Percentiles rank a stretch among this genome's conserved stretches.
phyloP scores from a whole-genome alignment of 2,888 invertebrate genomes.

The Horisme vitalbata region DNA sequence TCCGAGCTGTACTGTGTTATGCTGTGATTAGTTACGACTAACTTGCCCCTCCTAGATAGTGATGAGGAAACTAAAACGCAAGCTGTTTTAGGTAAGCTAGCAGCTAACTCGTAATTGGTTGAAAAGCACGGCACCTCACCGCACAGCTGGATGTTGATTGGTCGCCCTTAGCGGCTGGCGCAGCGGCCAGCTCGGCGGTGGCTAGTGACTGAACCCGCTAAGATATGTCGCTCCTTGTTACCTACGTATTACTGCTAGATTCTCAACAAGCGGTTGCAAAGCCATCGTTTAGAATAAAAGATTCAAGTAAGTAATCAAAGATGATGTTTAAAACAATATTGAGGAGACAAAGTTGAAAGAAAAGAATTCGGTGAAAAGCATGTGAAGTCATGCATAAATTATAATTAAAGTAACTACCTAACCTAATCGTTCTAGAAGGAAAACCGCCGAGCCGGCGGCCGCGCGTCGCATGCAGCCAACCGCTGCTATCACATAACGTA shows the following conservation, averaged over 20 bases:
- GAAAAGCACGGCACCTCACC: too few species aligned
- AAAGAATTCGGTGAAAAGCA: constrained; percentile 48
- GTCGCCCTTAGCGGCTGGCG: constrained; percentile 31
- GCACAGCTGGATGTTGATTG: too few species aligned
- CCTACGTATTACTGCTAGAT: constrained; percentile 53
- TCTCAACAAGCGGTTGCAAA: constrained; percentile 56
- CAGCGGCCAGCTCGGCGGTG: constrained; percentile 61
- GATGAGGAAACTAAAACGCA: too few species aligned
- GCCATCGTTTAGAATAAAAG: constrained; percentile 44
- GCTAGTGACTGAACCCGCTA: constrained; percentile 48
- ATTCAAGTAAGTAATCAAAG: constrained; percentile 41
- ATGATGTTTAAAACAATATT: too few species aligned
- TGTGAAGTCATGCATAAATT: constrained; percentile 54
- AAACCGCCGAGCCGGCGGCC: constrained; percentile 55
- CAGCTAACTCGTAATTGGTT: too few species aligned
- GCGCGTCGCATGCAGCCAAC: constrained; percentile 51
- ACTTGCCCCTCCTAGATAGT: too few species aligned
- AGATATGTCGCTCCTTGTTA: constrained; percentile 70
- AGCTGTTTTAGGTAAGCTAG: too few species aligned
- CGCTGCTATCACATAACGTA: constrained; percentile 75
- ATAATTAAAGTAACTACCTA: constrained; percentile 18
- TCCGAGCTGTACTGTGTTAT: too few species aligned
- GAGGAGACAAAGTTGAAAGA: constrained; percentile 42
- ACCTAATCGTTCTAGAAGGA: constrained; percentile 42
- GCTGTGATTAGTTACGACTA: too few species aligned